Percentiles rank a stretch among this genome's conserved stretches.
Evolutionary conservation across 1,140 invertebrate species (phyloP).

Genomic region (Pomacea maculata): DNA sequence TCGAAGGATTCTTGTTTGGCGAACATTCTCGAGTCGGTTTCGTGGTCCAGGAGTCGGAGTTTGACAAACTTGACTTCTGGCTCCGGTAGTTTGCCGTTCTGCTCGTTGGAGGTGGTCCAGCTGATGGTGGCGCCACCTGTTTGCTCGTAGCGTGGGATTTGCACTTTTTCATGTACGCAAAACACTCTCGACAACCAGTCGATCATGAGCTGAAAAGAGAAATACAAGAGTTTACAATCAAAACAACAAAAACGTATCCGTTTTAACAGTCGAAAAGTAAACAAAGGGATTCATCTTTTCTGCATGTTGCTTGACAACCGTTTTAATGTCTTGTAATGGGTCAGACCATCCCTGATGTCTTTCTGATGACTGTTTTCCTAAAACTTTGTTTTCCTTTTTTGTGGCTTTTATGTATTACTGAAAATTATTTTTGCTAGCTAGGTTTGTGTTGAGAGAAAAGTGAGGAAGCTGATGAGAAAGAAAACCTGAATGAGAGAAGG

Average conservation of each 20-base stretch:
- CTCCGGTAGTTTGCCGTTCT: constrained; percentile 18
- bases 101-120: background rate
- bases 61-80: constrained; percentile 40
- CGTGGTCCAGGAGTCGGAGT: constrained; percentile 46
- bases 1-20: constrained; percentile 18
- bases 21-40: constrained; percentile 18
- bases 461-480: too few relatives aligned
- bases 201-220: constrained; percentile 10
- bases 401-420: too few relatives aligned
- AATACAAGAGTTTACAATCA: too few relatives aligned
- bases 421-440: too few relatives aligned
- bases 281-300: background rate
- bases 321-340: too few relatives aligned
- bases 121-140: background rate
- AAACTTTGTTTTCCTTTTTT: too few relatives aligned
- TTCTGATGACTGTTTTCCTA: too few relatives aligned
- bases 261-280: background rate
- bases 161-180: constrained; percentile 1
- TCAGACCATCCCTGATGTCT: too few relatives aligned
- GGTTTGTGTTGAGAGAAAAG: too few relatives aligned
- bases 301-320: too few relatives aligned
- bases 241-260: too few relatives aligned
- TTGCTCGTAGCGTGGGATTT: background rate
- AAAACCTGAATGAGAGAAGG: too few relatives aligned
- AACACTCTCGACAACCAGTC: constrained; percentile 15